Evolutionary conservation across 2,888 invertebrate species (phyloP).

Genomic region (Hydrotaea cyrtoneurina): DNA sequence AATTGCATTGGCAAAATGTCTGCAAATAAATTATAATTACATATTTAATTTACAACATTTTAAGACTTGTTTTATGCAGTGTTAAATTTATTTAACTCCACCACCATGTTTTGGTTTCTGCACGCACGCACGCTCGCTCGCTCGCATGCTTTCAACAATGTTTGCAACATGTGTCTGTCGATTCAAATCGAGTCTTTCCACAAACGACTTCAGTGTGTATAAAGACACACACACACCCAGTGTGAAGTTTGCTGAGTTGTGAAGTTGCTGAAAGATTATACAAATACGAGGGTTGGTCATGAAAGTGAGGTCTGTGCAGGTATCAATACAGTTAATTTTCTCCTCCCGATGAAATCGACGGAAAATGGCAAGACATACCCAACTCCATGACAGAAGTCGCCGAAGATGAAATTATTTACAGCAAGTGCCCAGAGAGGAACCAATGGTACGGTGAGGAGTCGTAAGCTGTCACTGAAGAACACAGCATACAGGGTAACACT

Average conservation of each 20-base stretch:
- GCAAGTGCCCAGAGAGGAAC: no score
- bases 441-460: no score
- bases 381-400: no score
- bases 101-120: constrained; percentile 9
- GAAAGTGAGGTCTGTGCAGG: no score
- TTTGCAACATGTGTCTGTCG: constrained; percentile 12
- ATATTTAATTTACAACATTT: constrained; percentile 46
- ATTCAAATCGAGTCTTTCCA: background rate
- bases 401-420: no score
- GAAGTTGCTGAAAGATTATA: background rate
- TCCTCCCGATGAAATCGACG: no score
- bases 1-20: background rate
- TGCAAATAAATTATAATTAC: constrained; percentile 21
- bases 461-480: no score
- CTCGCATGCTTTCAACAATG: background rate
- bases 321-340: no score
- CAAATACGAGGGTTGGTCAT: background rate
- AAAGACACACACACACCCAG: background rate
- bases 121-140: constrained; percentile 28
- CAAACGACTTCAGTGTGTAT: background rate
- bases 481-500: no score
- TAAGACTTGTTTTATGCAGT: constrained; percentile 50
- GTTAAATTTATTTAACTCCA: constrained; percentile 39
- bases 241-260: background rate
- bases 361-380: no score